Evolutionary conservation across 2,113 vertebrate genomes (phyloP).

Genomic region (Brachionichthys hirsutus): DNA sequence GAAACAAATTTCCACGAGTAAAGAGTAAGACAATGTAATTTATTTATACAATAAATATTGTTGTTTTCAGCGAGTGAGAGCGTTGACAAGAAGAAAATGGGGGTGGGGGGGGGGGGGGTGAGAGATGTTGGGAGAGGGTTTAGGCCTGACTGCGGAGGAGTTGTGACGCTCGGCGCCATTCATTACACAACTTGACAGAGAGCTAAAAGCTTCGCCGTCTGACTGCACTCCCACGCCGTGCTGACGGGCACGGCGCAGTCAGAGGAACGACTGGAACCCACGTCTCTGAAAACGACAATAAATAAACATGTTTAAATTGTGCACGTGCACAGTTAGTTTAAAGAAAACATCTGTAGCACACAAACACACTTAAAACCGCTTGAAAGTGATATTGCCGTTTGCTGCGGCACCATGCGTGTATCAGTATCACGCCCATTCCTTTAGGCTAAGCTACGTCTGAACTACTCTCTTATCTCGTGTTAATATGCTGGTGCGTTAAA

Average conservation of each 20-base stretch:
- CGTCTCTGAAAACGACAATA: too few species aligned
- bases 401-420: too few species aligned
- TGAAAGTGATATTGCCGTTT: too few species aligned
- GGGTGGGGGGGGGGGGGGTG: neutral
- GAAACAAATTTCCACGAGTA: too few species aligned
- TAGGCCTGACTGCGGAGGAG: slow-evolving; percentile 55
- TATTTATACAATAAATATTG: too few species aligned
- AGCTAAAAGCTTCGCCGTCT: slow-evolving; percentile 62
- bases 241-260: slow-evolving; percentile 27
- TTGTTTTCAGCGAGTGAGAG: neutral
- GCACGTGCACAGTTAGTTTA: neutral
- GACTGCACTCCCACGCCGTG: slow-evolving; percentile 36
- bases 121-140: slow-evolving; percentile 2
- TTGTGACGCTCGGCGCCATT: slow-evolving; percentile 61
- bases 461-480: slow-evolving; percentile 13
- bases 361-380: too few species aligned
- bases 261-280: too few species aligned
- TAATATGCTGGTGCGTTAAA: slow-evolving; percentile 51
- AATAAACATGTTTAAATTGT: too few species aligned
- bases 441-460: neutral
- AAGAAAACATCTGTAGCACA: too few species aligned
- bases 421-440: too few species aligned
- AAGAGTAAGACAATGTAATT: too few species aligned
- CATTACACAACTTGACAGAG: slow-evolving; percentile 65
- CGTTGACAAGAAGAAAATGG: slow-evolving; percentile 30